Base-by-base conservation (phyloP, 2,797 vertebrate genomes). In the Pithecia hirsuta region DNA sequence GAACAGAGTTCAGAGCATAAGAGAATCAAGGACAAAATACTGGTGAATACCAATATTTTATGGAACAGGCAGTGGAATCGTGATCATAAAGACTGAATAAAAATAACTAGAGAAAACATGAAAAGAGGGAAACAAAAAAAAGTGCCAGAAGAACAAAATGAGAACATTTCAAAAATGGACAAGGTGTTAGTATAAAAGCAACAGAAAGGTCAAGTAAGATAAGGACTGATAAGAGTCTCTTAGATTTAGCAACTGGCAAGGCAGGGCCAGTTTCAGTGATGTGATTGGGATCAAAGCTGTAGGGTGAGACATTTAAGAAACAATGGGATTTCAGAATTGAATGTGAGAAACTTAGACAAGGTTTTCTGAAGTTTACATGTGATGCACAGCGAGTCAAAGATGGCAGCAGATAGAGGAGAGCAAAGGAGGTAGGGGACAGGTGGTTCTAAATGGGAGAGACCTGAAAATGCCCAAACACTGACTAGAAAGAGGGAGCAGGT, bases 91-190 rank as follows among this genome's bases (percentile, higher is more conserved):
- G 30, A 92, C 5, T 28, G 14, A 76, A 85, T 1, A 94, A 9
- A 22, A 95, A 82, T 50, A 80, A 95, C 4, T 36, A 72, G 76
- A 80, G 64, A 72, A 84, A 88, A 93, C 39, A 5, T 50, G 24
- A 90, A 80, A 95, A 81, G 33, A 57, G 12, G 14, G 55, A 70
- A 91, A 36, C 14, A 80, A 92, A 33, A 59, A 84, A 22, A 15
- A 5, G 2, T 79, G 1, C 74, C 55, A 7, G 28, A 67, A 89
- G n/a, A 83, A 80, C 59, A 80, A 64, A 89, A 41, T 50, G 55
- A 80, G 46, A 84, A 72, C 41, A 85, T 67, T 92, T 90, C 70
- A 59, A 70, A 30, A 59, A 93, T 41, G 61, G n/a, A 3, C 4
- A 30, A 92, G 39, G 59, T 15, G 11, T 52, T 46, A 76, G 8